A percentile compares a stretch with the other conserved stretches of the same genome.
Conservation (phyloP, 2,113 vertebrate species). For the Candoia aspera region DNA sequence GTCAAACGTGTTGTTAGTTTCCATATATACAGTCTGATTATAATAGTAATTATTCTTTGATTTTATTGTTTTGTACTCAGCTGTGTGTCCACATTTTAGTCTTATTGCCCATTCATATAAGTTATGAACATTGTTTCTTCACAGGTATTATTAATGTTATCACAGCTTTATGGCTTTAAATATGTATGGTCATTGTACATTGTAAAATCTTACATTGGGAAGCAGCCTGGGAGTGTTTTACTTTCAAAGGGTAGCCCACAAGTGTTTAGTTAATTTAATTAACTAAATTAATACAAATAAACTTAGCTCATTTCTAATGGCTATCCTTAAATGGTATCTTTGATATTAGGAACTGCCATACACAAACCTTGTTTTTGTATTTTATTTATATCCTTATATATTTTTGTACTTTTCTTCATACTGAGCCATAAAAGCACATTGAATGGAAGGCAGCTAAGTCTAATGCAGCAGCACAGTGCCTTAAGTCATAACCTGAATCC, state of each 20-base stretch:
- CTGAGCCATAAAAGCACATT: neutral
- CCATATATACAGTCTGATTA: neutral
- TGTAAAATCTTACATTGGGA: neutral
- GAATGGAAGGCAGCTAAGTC: neutral
- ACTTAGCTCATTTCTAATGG: neutral
- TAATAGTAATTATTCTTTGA: neutral
- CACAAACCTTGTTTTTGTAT: neutral
- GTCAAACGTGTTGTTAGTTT: neutral
- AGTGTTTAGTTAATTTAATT: neutral
- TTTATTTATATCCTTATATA: neutral
- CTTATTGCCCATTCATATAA: neutral
- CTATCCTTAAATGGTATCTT: neutral
- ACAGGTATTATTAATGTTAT: neutral
- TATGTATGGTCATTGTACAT: neutral
- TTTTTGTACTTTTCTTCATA: neutral
- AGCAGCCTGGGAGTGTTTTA: neutral
- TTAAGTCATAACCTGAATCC: neutral
- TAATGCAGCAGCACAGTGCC: neutral
- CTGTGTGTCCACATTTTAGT: too few relatives aligned
- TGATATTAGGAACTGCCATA: neutral
- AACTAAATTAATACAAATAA: neutral
- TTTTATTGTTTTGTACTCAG: neutral
- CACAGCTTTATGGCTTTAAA: neutral
- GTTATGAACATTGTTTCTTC: neutral
- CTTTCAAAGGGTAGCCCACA: neutral